Evolutionary conservation across 2,888 invertebrate genomes (phyloP).

Genomic region (Nymphalis c-album): DNA sequence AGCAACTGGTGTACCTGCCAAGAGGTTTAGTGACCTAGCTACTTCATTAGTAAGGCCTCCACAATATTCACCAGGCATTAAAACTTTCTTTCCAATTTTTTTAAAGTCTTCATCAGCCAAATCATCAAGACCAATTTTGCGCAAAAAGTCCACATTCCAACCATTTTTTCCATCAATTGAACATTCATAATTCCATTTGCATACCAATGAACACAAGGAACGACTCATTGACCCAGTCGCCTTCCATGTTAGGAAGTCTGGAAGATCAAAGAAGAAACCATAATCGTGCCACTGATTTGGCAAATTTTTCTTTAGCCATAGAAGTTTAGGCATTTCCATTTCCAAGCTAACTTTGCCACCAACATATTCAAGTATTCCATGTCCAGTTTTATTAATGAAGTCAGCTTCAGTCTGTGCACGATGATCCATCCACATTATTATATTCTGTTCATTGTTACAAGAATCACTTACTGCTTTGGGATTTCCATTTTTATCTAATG

Average conservation of each 20-base stretch:
- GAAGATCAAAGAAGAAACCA: conserved; percentile 92
- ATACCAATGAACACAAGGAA: conserved; percentile 94
- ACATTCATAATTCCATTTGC: conserved; percentile 96
- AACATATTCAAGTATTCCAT: conserved; percentile 90
- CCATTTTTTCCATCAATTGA: conserved; percentile 77
- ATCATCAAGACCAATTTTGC: conserved; percentile 87
- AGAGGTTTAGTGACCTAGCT: conserved; percentile 86
- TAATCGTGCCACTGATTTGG: conserved; percentile 85
- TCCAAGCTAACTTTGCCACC: conserved; percentile 97
- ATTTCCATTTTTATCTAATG: conserved; percentile 84
- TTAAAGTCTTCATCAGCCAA: conserved; percentile 84
- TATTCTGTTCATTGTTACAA: conserved; percentile 86
- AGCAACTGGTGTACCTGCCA: conserved; percentile 89
- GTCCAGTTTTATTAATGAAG: conserved; percentile 87
- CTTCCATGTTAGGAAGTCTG: conserved; percentile 96
- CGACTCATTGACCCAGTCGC: conserved; percentile 89
- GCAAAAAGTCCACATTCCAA: conserved; percentile 89
- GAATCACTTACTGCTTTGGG: conserved; percentile 87
- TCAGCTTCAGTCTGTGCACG: conserved; percentile 90
- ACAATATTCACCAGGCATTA: conserved; percentile 87
- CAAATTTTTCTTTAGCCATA: conserved; percentile 93
- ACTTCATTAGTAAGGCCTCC: conserved; percentile 84
- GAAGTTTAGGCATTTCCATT: conserved; percentile 96
- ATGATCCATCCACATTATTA: conserved; percentile 97
- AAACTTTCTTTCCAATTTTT: conserved; percentile 85